These are phyloP conservation scores for Rhynchomys soricoides DNA, from an alignment of 2,113 vertebrate species.

Conservation along the genomic window DNA sequence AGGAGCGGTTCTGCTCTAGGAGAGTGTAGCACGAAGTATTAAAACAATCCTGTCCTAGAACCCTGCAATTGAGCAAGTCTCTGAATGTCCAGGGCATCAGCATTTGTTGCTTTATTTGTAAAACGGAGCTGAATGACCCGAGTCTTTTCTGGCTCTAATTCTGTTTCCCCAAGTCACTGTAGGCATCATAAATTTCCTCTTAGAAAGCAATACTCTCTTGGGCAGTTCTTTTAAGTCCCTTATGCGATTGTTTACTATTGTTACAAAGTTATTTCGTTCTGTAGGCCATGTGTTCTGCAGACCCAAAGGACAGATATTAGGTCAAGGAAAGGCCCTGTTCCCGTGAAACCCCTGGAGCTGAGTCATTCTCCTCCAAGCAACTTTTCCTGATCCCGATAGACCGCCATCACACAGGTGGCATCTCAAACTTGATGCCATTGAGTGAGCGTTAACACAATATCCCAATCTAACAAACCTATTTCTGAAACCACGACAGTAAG, in stretches of 20 bases:
- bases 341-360: conserved; percentile 67
- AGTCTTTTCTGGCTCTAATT: not conserved
- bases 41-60: not conserved
- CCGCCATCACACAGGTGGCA: conserved; percentile 70
- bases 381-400: conserved; percentile 31
- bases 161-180: not conserved
- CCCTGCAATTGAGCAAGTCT: not conserved
- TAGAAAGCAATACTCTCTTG: conserved; percentile 41
- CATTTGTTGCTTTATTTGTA: conserved; percentile 37
- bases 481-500: not conserved
- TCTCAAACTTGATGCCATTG: conserved; percentile 52
- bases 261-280: not conserved
- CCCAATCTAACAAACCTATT: not conserved
- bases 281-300: not conserved
- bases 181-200: conserved; percentile 35
- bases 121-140: not conserved
- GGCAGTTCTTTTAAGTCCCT: conserved; percentile 19
- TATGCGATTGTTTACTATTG: not conserved
- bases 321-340: conserved; percentile 52
- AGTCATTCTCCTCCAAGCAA: conserved; percentile 78
- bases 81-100: not conserved
- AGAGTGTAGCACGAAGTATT: no score
- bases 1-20: not conserved
- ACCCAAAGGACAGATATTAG: not conserved
- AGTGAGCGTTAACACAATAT: not conserved